phyloP scores from a whole-genome alignment of 1,140 invertebrate species.

The Pseudobourletiella spinata region DNA sequence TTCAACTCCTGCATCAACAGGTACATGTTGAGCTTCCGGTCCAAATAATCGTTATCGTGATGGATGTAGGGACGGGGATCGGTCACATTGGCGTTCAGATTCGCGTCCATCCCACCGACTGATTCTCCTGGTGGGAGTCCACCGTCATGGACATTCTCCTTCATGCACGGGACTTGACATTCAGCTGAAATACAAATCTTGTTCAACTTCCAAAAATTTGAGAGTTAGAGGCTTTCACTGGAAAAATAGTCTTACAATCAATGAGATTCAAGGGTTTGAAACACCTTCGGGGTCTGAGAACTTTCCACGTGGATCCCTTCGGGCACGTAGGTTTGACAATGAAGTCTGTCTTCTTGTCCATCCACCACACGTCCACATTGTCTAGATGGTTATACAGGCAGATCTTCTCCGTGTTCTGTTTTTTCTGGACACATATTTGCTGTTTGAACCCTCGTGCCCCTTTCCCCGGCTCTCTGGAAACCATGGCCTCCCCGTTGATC shows the following conservation, averaged over 20 bases:
- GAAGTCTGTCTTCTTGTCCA: not conserved
- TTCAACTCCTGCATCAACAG: not conserved
- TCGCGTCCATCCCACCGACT: not conserved
- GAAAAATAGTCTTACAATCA: conserved; percentile 9
- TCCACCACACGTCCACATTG: conserved; percentile 5
- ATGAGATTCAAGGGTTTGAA: not conserved
- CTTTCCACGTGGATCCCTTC: not conserved
- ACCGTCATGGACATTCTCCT: not conserved
- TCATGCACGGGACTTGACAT: conserved; percentile 10
- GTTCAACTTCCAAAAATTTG: not conserved
- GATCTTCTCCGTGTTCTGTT: not conserved
- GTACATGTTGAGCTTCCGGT: conserved; percentile 25
- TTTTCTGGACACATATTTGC: not conserved
- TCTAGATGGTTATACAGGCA: conserved; percentile 3
- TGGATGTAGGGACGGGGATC: conserved; percentile 10
- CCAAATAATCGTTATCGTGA: conserved; percentile 18
- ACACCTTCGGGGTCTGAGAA: not conserved
- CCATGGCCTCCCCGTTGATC: not conserved
- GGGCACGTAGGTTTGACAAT: not conserved
- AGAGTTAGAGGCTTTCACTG: not conserved
- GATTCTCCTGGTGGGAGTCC: not conserved
- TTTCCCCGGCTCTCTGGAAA: not conserved
- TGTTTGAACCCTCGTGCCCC: not conserved
- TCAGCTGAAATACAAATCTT: conserved; percentile 13
- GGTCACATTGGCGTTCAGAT: conserved; percentile 10